A percentile compares a stretch with the other conserved stretches of the same genome.
Conservation (phyloP, 2,888 invertebrate genomes). For the Scotopteryx bipunctaria region DNA sequence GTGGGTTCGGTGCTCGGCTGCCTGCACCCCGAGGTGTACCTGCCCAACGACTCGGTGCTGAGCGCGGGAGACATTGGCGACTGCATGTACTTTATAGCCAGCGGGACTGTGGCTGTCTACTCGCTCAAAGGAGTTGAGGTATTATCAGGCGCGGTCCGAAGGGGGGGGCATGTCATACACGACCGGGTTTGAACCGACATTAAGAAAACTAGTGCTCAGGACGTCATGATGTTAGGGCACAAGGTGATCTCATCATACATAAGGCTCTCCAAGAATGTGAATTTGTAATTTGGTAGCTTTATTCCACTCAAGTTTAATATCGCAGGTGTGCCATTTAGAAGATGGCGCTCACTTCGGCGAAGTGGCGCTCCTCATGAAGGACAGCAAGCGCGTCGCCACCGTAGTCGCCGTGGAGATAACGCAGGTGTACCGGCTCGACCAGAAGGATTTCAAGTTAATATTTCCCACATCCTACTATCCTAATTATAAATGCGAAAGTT, state of each 20-base stretch:
- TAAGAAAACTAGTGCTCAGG: too few species aligned
- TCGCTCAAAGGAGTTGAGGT: slow-evolving; percentile 85
- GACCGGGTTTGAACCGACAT: too few species aligned
- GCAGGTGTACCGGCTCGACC: slow-evolving; percentile 83
- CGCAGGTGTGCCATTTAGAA: slow-evolving; percentile 76
- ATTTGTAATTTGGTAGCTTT: too few species aligned
- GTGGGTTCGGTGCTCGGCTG: slow-evolving; percentile 80
- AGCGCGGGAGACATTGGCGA: slow-evolving; percentile 83
- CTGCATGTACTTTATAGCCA: slow-evolving; percentile 86
- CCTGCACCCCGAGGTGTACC: slow-evolving; percentile 82
- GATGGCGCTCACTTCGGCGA: slow-evolving; percentile 87
- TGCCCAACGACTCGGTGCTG: slow-evolving; percentile 84
- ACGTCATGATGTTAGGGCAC: too few species aligned
- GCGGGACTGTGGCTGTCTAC: slow-evolving; percentile 84
- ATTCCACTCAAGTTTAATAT: too few species aligned
- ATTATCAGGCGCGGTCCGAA: too few species aligned
- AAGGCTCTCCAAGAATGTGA: too few species aligned
- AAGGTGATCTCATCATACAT: too few species aligned
- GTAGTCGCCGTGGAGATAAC: slow-evolving; percentile 84
- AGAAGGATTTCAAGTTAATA: slow-evolving; percentile 74
- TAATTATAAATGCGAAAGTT: too few species aligned
- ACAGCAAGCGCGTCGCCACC: slow-evolving; percentile 81
- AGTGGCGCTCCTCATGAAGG: slow-evolving; percentile 81
- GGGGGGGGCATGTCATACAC: too few species aligned
- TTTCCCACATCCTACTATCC: too few species aligned